These are phyloP conservation scores for Lycocerus yunnanus DNA, from an alignment of 2,888 invertebrate genomes.

Conservation along the genomic window DNA sequence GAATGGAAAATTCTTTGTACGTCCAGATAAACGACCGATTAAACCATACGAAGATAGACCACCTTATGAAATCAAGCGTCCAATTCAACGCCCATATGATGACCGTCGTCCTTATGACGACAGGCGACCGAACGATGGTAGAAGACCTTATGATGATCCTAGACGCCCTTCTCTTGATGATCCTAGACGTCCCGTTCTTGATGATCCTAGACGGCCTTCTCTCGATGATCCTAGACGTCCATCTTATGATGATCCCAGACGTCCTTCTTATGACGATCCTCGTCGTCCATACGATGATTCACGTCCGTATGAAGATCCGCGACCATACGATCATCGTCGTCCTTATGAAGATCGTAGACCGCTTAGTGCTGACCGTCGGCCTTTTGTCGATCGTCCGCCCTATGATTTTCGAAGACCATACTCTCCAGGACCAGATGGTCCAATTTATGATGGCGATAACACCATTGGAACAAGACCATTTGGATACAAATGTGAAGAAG, in stretches of 20 bases:
- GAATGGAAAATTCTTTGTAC: slow-evolving; percentile 49
- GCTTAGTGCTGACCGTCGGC: slow-evolving; percentile 12
- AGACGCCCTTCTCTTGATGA: slow-evolving; percentile 29
- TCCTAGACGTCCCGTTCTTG: slow-evolving; percentile 24
- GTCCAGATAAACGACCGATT: slow-evolving; percentile 46
- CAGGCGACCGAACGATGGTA: slow-evolving; percentile 8
- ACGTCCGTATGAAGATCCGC: slow-evolving; percentile 3
- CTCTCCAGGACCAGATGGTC: slow-evolving; percentile 54
- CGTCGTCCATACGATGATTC: slow-evolving; percentile 13
- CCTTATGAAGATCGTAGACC: slow-evolving; percentile 15
- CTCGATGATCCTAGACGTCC: slow-evolving; percentile 25
- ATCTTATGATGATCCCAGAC: slow-evolving; percentile 7
- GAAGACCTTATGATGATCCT: slow-evolving; percentile 16
- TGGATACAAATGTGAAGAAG: slow-evolving; percentile 75
- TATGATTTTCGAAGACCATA: slow-evolving; percentile 38
- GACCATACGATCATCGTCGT: slow-evolving; percentile 5
- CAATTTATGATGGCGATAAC: slow-evolving; percentile 51
- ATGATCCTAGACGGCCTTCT: slow-evolving; percentile 25
- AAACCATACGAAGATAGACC: slow-evolving; percentile 33
- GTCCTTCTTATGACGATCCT: slow-evolving; percentile 19
- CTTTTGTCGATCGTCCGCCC: slow-evolving; percentile 17
- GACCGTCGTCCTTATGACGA: slow-evolving; percentile 10
- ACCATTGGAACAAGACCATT: slow-evolving; percentile 50
- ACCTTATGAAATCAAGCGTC: slow-evolving; percentile 7
- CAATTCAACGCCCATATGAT: slow-evolving; percentile 15